Percentiles rank a stretch among this genome's conserved stretches.
Evolutionary conservation across 2,113 vertebrate species (phyloP).

Genomic region (Pangasianodon gigas): DNA sequence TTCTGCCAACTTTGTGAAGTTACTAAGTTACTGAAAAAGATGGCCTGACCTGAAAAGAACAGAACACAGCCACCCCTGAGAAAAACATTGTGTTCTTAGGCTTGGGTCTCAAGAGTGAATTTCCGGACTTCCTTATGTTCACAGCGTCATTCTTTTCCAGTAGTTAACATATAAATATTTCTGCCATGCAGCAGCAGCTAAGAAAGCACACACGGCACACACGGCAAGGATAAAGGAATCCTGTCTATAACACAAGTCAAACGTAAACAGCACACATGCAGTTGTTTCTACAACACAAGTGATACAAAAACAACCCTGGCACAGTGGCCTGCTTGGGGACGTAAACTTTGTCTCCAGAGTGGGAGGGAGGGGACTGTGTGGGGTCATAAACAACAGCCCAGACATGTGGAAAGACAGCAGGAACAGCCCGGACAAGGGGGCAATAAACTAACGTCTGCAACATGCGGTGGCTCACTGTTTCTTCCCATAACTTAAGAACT

Average conservation of each 20-base stretch:
- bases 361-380: constrained; percentile 15
- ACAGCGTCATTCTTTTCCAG: background rate
- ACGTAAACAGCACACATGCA: constrained; percentile 5
- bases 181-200: background rate
- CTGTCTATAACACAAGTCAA: background rate
- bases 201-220: background rate
- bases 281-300: constrained; percentile 19
- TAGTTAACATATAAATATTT: background rate
- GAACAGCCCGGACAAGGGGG: constrained; percentile 6
- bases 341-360: constrained; percentile 22
- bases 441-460: constrained; percentile 39
- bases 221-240: constrained; percentile 8
- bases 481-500: constrained; percentile 4
- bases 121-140: constrained; percentile 28
- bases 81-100: constrained; percentile 62
- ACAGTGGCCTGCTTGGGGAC: constrained; percentile 13
- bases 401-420: constrained; percentile 40
- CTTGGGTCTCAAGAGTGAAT: constrained; percentile 51
- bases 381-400: constrained; percentile 44
- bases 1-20: background rate
- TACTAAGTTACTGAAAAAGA: background rate
- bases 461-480: constrained; percentile 20
- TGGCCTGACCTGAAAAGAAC: constrained; percentile 54
- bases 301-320: constrained; percentile 27
- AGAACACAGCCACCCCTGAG: constrained; percentile 50